A percentile compares a stretch with the other conserved stretches of the same genome.
Evolutionary conservation across 2,888 invertebrate species (phyloP).

Genomic region (Criorhina ranunculi): DNA sequence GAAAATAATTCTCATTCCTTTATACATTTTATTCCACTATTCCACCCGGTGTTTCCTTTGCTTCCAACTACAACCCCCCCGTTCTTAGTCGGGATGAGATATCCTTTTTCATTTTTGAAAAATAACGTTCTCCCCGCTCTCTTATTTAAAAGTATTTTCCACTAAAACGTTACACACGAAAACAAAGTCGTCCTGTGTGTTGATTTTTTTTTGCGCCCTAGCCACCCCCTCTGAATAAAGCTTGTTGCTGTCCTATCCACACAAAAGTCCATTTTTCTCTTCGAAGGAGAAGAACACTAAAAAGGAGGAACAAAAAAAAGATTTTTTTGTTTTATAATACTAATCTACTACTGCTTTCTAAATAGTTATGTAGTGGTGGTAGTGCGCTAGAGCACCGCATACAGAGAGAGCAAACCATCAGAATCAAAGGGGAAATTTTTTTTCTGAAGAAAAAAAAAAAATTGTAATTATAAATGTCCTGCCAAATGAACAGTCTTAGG

Average conservation of each 20-base stretch:
- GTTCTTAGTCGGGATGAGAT: not conserved
- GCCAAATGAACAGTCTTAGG: slow-evolving; percentile 59
- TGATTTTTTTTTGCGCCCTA: slow-evolving; percentile 15
- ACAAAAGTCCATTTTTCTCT: slow-evolving; percentile 23
- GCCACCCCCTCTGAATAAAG: not conserved
- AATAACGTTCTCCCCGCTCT: slow-evolving; percentile 6
- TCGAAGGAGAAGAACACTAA: slow-evolving; percentile 31
- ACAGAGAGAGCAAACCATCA: slow-evolving; percentile 25
- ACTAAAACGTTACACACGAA: not conserved
- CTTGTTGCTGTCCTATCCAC: slow-evolving; percentile 29
- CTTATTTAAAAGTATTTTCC: no score
- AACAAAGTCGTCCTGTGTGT: not conserved
- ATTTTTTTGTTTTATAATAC: slow-evolving; percentile 8
- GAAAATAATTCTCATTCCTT: slow-evolving; percentile 26
- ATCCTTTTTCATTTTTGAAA: slow-evolving; percentile 17
- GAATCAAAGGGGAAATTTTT: slow-evolving; percentile 41
- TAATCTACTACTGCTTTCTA: slow-evolving; percentile 27
- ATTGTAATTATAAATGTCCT: slow-evolving; percentile 72
- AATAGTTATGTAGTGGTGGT: slow-evolving; percentile 29
- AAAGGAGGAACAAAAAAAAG: not conserved
- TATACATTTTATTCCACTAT: not conserved
- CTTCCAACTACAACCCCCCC: not conserved
- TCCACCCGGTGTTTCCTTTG: not conserved
- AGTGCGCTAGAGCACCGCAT: not conserved
- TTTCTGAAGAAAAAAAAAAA: slow-evolving; percentile 32